A percentile compares a stretch with the other conserved stretches of the same genome.
These are phyloP conservation scores for Drosophila micromelanica DNA, from an alignment of 1,140 invertebrate species.

Conservation along the genomic window DNA sequence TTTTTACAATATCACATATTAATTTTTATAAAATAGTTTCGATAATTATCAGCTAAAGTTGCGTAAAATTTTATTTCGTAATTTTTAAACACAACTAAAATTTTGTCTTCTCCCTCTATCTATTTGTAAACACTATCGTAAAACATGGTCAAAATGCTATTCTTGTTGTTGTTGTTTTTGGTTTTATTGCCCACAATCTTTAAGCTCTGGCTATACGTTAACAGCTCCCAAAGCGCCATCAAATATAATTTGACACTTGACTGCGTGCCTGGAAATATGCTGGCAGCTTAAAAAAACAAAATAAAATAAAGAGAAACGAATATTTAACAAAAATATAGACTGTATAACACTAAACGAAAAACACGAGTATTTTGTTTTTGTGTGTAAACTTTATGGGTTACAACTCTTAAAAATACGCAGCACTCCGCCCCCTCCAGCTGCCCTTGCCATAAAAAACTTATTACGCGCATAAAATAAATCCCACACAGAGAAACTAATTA, in stretches of 20 bases:
- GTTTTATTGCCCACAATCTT: conserved; percentile 41
- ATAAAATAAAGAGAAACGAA: not conserved
- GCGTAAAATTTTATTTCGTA: not conserved
- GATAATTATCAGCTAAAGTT: conserved; percentile 6
- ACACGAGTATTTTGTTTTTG: conserved; percentile 54
- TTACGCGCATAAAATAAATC: conserved; percentile 58
- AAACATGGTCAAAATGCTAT: not conserved
- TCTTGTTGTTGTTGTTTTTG: conserved; percentile 33
- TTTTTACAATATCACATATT: not conserved
- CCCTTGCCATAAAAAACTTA: conserved; percentile 53
- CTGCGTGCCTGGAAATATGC: conserved; percentile 44
- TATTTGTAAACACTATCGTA: not conserved
- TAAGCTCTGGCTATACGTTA: conserved; percentile 58
- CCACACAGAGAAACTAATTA: conserved; percentile 75
- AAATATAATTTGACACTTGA: conserved; percentile 80
- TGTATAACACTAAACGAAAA: conserved; percentile 25
- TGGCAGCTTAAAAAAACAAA: conserved; percentile 19
- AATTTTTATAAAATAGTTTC: not conserved
- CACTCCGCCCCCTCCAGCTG: not conserved
- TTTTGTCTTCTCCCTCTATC: no score
- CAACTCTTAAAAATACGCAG: conserved; percentile 67
- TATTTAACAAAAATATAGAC: conserved; percentile 12
- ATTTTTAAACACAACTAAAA: no score
- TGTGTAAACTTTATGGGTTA: conserved; percentile 65
- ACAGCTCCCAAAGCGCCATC: conserved; percentile 65